These are phyloP conservation scores for Phymanthus crucifer DNA, from an alignment of 92 coral and sea anemone species.

Conservation along the genomic window DNA sequence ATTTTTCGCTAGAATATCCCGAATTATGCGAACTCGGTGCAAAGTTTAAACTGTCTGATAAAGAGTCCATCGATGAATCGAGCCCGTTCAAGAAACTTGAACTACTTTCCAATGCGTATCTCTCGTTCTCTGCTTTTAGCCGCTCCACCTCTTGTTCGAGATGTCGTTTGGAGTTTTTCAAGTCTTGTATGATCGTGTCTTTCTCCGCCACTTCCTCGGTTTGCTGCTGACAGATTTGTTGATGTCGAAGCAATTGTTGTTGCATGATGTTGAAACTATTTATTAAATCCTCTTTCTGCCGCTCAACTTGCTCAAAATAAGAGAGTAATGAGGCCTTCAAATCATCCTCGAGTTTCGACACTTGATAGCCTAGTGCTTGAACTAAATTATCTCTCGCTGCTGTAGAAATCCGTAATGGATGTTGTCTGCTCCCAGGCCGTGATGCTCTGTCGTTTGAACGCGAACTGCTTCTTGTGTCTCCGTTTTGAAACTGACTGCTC, in stretches of 20 bases:
- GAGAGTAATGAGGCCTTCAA: slow-evolving; percentile 67
- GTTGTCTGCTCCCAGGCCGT: background rate
- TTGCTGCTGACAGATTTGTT: slow-evolving; percentile 69
- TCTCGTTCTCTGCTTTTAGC: slow-evolving; percentile 37
- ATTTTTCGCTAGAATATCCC: slow-evolving; percentile 48
- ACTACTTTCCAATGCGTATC: slow-evolving; percentile 18
- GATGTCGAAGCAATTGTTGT: slow-evolving; percentile 69
- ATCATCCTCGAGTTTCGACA: slow-evolving; percentile 80
- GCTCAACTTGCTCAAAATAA: slow-evolving; percentile 81
- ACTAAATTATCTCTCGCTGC: slow-evolving; percentile 74
- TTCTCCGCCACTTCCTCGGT: slow-evolving; percentile 60
- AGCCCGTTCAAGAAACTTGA: slow-evolving; percentile 30
- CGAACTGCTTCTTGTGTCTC: slow-evolving; percentile 16
- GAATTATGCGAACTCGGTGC: slow-evolving; percentile 48
- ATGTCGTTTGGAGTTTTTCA: slow-evolving; percentile 57
- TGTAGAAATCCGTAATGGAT: slow-evolving; percentile 18
- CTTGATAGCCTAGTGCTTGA: slow-evolving; percentile 69
- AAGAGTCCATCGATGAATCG: slow-evolving; percentile 42
- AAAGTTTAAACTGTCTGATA: slow-evolving; percentile 46
- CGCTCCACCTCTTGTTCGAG: slow-evolving; percentile 65
- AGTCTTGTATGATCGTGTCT: slow-evolving; percentile 52
- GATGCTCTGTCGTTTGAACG: slow-evolving; percentile 19
- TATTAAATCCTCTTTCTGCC: slow-evolving; percentile 79
- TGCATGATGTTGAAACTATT: slow-evolving; percentile 80
- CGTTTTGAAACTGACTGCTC: background rate